Base-by-base conservation (phyloP, 1,140 invertebrate genomes). In the Lordiphosa clarofinis region DNA sequence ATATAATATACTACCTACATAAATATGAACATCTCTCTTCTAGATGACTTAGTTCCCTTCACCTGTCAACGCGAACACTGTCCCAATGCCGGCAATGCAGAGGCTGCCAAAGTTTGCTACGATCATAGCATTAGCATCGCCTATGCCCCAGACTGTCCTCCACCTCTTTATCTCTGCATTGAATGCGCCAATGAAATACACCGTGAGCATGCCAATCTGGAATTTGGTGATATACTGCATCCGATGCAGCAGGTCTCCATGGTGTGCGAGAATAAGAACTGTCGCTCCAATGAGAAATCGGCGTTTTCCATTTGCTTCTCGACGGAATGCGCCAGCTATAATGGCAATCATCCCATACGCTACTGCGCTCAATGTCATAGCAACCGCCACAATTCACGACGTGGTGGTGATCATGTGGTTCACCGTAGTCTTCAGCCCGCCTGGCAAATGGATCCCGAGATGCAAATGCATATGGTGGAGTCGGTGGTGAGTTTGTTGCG, bases 241-340 rank as follows among this genome's bases (percentile, higher is more conserved):
- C 98, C 97, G 0, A 97, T 97, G 92, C 95, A 96, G 86, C 96
- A 97, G 91, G 95, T 97, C 9, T 96, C 96, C 1, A 95, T 96
- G 91, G 93, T 96, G 47, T 99, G 98, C 90, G 98, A 99, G 90
- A 99, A 99, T 89, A 99, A 99, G 95, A 98, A 97, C 86, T 99
- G 98, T 89, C 92, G 96, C 52, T 95, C 96, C 0, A 92, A 92
- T 7, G 96, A 98, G 60, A 98, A 98, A 89, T 94, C 95, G n/a
- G 97, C 98, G 1, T 94, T 97, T 48, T 96, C 96, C 11, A 97
- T 98, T 24, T 99, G 98, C 87, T 99, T 99, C 90, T 96, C 96
- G 8, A 95, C 94, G 37, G 98, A 99, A 89, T 99, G 98, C 90
- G 96, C 96, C 10, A 96, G 95, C 88, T 97, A 96, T 74, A 99